Conservation (phyloP, 2,113 vertebrate genomes). For the Syngnathus floridae region DNA sequence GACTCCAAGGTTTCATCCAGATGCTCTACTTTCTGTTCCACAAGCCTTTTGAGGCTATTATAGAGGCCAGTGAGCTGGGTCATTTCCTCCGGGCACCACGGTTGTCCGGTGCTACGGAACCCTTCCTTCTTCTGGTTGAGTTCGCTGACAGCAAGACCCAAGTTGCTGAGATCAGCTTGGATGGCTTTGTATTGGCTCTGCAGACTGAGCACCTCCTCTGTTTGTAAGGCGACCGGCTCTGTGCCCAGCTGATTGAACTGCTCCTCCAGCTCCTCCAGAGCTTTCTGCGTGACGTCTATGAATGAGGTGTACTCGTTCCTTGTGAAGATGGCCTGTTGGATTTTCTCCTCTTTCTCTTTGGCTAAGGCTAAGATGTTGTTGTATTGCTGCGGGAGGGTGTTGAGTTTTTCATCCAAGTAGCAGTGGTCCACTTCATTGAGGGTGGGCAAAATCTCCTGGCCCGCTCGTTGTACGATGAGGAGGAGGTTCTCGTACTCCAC, state of each 20-base stretch:
- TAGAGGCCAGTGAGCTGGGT: conserved; percentile 74
- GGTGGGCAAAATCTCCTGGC: conserved; percentile 84
- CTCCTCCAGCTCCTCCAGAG: conserved; percentile 78
- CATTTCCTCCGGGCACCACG: conserved; percentile 87
- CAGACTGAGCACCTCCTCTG: conserved; percentile 74
- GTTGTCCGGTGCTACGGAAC: conserved; percentile 86
- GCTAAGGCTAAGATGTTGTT: conserved; percentile 78
- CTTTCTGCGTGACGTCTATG: conserved; percentile 75
- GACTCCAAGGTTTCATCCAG: conserved; percentile 79
- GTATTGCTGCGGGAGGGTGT: conserved; percentile 83
- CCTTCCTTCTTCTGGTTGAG: conserved; percentile 91
- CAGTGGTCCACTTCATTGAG: conserved; percentile 90
- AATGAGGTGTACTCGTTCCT: conserved; percentile 85
- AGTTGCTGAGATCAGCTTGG: conserved; percentile 67
- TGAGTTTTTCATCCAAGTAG: conserved; percentile 89
- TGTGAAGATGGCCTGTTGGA: conserved; percentile 82
- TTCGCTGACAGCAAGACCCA: conserved; percentile 79
- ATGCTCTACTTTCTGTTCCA: conserved; percentile 77
- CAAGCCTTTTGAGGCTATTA: conserved; percentile 78
- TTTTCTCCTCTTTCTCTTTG: conserved; percentile 85
- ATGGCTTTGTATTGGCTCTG: conserved; percentile 75
- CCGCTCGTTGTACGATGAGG: conserved; percentile 81
- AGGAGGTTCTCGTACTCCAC: conserved; percentile 93
- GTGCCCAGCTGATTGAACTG: conserved; percentile 76
- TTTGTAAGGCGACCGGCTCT: conserved; percentile 64